Percentiles rank a stretch among this genome's conserved stretches.
These are phyloP conservation scores for Pampusana beccarii DNA, from an alignment of 2,113 vertebrate species.

Conservation along the genomic window DNA sequence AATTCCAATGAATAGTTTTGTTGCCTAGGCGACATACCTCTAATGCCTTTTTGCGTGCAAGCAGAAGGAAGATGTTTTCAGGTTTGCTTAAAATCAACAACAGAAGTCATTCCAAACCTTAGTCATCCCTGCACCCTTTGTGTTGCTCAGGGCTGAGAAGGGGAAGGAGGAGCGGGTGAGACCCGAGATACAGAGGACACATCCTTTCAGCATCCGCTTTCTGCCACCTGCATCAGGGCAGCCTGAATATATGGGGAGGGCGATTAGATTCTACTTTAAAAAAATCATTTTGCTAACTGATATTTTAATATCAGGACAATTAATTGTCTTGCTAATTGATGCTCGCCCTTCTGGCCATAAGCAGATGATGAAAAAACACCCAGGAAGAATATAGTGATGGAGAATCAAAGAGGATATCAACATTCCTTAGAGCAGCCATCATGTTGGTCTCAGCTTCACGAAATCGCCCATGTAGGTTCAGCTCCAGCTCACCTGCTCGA, in stretches of 20 bases:
- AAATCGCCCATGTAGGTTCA: not conserved
- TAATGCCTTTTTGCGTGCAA: not conserved
- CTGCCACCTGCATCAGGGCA: not conserved
- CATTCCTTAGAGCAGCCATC: not conserved
- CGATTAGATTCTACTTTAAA: not conserved
- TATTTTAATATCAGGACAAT: too few relatives aligned
- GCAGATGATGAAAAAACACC: not conserved
- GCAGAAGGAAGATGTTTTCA: constrained; percentile 27
- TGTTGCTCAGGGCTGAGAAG: not conserved
- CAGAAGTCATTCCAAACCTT: not conserved
- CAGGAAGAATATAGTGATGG: not conserved
- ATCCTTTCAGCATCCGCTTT: not conserved
- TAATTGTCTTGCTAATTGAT: too few relatives aligned
- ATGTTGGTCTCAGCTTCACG: not conserved
- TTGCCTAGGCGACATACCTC: not conserved
- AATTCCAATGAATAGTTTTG: constrained; percentile 32
- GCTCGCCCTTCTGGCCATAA: not conserved
- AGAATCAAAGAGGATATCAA: not conserved
- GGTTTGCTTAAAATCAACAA: constrained; percentile 34
- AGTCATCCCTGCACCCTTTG: not conserved
- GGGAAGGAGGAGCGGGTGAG: not conserved
- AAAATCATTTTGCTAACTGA: not conserved
- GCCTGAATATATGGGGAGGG: not conserved
- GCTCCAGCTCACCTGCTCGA: not conserved
- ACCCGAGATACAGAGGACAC: not conserved